Base-by-base conservation (phyloP, 2,113 vertebrate genomes). In the Oplegnathus fasciatus region DNA sequence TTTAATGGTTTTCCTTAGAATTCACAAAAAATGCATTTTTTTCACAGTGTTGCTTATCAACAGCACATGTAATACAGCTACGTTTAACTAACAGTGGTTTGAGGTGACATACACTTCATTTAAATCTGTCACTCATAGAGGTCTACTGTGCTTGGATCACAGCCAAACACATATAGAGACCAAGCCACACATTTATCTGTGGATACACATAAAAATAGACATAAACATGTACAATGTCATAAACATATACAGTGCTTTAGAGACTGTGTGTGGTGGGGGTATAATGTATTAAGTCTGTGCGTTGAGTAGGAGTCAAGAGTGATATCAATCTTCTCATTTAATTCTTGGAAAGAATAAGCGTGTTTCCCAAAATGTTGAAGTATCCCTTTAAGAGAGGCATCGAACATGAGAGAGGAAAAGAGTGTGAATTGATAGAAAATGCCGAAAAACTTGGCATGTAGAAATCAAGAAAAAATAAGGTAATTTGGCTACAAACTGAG, bases 121-220 rank as follows among this genome's bases (percentile, higher is more conserved):
- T 48, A n/a, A 73, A 48, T 48, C 9, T 48, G 37, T 64, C 26
- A 18, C 37, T 54, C 26, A 52, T 13, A 32, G 30, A 48, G 32
- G 42, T 50, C 11, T 17, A 24, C 50, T 80, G 34, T 70, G 44
- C 60, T 78, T 84, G 82, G 83, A 78, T 5, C 30, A 6, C 3
- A 26, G 82, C 84, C 89, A 86, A 34, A 75, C 73, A 65, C 71
- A 76, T 62, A 17, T 15, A 54, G 54, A 66, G 18, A 34, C 55
- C 6, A 3, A 37, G 24, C 24, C 76, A 48, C 78, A 79, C 78
- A 70, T 3, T 37, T 37, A 37, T n/a, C 20, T 55, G 61, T 24
- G 14, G 68, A 61, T 5, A 26, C 20, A n/a, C 5, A 4, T 78
- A 67, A 69, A 85, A 73, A 57, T 46, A 76, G 61, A 52, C 60